phyloP scores from a whole-genome alignment of 1,140 invertebrate species.

The Tetramorium simillimum region DNA sequence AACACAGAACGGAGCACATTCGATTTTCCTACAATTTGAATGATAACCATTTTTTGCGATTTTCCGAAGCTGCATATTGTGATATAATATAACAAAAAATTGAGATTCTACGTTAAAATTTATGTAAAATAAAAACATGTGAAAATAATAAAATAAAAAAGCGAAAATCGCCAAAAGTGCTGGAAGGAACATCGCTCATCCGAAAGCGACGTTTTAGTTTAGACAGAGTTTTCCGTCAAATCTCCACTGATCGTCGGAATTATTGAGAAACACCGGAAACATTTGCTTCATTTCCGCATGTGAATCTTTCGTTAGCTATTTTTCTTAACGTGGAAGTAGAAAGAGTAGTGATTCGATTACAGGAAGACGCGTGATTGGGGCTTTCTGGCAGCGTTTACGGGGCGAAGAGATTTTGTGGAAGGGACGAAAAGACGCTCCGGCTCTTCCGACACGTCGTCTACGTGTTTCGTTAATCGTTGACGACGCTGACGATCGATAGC shows the following conservation, averaged over 20 bases:
- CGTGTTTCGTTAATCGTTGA: neutral
- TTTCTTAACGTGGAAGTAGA: slow-evolving; percentile 31
- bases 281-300: slow-evolving; percentile 3
- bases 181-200: neutral
- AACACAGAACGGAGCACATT: neutral
- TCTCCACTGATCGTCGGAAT: neutral
- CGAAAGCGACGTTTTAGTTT: neutral
- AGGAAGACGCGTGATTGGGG: slow-evolving; percentile 62
- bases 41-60: neutral
- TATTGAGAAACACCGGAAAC: neutral
- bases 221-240: neutral
- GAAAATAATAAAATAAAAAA: neutral
- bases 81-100: neutral
- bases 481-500: neutral
- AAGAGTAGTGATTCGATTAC: slow-evolving; percentile 41
- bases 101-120: neutral
- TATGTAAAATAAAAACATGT: neutral
- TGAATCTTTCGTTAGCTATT: slow-evolving; percentile 14
- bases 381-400: slow-evolving; percentile 64
- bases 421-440: slow-evolving; percentile 35
- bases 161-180: slow-evolving; percentile 5
- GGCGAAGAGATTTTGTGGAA: slow-evolving; percentile 40
- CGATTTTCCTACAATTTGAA: slow-evolving; percentile 15
- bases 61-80: neutral
- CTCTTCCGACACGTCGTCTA: slow-evolving; percentile 25